Evolutionary conservation across 1,140 invertebrate genomes (phyloP).

Genomic region (Hesperophylax magnus): DNA sequence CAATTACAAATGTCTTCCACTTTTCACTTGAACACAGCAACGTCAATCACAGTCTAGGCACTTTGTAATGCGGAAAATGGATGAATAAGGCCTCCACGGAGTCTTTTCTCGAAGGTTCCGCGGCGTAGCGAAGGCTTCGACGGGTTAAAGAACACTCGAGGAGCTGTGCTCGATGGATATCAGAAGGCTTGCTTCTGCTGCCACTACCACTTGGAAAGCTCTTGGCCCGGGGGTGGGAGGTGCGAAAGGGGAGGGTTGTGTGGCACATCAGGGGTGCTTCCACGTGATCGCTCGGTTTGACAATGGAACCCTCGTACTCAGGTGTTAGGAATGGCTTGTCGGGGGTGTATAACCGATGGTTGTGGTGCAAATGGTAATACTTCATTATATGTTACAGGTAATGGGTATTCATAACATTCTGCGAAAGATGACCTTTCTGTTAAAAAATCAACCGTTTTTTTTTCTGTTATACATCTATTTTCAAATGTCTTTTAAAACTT

Average conservation of each 20-base stretch:
- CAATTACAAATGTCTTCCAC: background rate
- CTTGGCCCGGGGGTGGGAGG: too few species aligned
- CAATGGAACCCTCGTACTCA: constrained; percentile 12
- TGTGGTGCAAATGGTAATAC: background rate
- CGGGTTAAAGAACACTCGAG: constrained; percentile 19
- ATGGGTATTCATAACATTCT: too few species aligned
- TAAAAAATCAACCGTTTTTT: too few species aligned
- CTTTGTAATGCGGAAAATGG: background rate
- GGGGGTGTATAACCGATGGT: background rate
- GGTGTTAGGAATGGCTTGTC: background rate
- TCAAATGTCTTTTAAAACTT: too few species aligned
- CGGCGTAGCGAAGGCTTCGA: constrained; percentile 8
- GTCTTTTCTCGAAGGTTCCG: background rate
- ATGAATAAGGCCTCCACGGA: background rate
- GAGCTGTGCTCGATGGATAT: background rate
- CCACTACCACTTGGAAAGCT: constrained; percentile 10
- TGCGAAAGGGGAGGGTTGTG: too few species aligned
- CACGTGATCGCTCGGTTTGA: constrained; percentile 6
- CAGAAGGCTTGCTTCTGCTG: background rate
- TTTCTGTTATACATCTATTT: too few species aligned
- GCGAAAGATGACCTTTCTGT: too few species aligned
- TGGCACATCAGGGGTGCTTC: too few species aligned
- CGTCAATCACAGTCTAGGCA: constrained; percentile 1
- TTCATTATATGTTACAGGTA: too few species aligned
- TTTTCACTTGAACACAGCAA: background rate